A percentile compares a stretch with the other conserved stretches of the same genome.
Conservation (phyloP, 2,888 invertebrate species). For the Scelioninae gen. 2 region DNA sequence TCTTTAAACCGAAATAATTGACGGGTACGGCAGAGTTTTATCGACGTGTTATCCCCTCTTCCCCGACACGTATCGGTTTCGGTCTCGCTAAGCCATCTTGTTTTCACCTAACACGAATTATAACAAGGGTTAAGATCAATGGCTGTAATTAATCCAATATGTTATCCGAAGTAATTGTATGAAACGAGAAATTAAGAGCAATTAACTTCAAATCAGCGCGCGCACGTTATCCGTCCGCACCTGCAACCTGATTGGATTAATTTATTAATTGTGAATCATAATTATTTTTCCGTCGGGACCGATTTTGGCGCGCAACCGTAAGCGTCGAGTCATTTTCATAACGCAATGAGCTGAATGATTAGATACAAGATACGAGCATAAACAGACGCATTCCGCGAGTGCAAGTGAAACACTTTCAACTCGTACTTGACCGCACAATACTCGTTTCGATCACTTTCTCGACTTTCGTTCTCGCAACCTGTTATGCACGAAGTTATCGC, state of each 20-base stretch:
- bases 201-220: constrained; percentile 38
- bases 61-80: constrained; percentile 17
- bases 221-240: constrained; percentile 5
- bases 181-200: constrained; percentile 41
- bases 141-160: constrained; percentile 39
- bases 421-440: constrained; percentile 51
- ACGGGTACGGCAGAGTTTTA: constrained; percentile 9
- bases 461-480: constrained; percentile 65
- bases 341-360: too few species aligned
- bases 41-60: not conserved
- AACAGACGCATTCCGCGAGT: constrained; percentile 34
- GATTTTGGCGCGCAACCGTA: too few species aligned
- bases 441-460: constrained; percentile 66
- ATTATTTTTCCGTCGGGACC: too few species aligned
- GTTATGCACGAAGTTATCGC: constrained; percentile 43
- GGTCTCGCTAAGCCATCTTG: not conserved
- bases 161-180: constrained; percentile 27
- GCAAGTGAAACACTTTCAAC: constrained; percentile 52
- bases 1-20: constrained; percentile 24
- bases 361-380: constrained; percentile 43
- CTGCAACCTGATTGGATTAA: too few species aligned
- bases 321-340: too few species aligned
- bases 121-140: constrained; percentile 36
- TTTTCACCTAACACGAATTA: constrained; percentile 15
- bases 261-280: not conserved